phyloP scores from a whole-genome alignment of 2,113 vertebrate species.

The Mola mola region DNA sequence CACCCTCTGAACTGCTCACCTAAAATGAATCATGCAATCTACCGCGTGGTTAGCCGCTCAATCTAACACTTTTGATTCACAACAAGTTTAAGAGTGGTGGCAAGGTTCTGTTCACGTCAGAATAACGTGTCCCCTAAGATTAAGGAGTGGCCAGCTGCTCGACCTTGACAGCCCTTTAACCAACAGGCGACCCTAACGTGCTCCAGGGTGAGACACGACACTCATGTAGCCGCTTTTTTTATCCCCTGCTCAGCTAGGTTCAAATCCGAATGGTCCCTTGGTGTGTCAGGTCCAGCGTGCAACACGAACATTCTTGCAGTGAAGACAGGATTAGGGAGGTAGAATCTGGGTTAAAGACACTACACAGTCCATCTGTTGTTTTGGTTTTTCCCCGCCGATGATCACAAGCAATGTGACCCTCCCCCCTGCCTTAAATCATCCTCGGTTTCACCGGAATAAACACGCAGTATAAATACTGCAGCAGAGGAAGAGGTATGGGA shows the following conservation, averaged over 20 bases:
- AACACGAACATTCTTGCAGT: conserved; percentile 75
- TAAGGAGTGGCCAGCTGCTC: too few relatives aligned
- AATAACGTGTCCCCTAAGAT: not conserved
- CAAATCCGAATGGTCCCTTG: conserved; percentile 62
- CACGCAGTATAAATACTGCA: conserved; percentile 42
- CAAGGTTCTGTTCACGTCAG: not conserved
- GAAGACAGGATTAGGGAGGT: conserved; percentile 79
- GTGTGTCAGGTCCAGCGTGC: conserved; percentile 19
- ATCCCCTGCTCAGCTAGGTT: conserved; percentile 63
- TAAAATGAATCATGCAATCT: conserved; percentile 19
- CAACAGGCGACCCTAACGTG: not conserved
- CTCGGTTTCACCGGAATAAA: conserved; percentile 45
- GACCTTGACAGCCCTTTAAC: conserved; percentile 11
- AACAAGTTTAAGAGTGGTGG: not conserved
- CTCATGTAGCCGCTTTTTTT: conserved; percentile 32
- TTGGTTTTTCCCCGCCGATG: conserved; percentile 62
- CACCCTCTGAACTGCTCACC: conserved; percentile 1
- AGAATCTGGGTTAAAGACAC: conserved; percentile 83
- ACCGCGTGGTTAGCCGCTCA: not conserved
- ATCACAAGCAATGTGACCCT: conserved; percentile 36
- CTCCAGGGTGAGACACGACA: not conserved
- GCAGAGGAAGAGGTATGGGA: conserved; percentile 11
- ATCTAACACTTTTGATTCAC: too few relatives aligned
- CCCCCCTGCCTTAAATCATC: conserved; percentile 43
- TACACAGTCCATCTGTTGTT: conserved; percentile 84